Percentiles rank a stretch among this genome's conserved stretches.
Conservation (phyloP, 1,140 invertebrate species). For the Hormaphis cornu region DNA sequence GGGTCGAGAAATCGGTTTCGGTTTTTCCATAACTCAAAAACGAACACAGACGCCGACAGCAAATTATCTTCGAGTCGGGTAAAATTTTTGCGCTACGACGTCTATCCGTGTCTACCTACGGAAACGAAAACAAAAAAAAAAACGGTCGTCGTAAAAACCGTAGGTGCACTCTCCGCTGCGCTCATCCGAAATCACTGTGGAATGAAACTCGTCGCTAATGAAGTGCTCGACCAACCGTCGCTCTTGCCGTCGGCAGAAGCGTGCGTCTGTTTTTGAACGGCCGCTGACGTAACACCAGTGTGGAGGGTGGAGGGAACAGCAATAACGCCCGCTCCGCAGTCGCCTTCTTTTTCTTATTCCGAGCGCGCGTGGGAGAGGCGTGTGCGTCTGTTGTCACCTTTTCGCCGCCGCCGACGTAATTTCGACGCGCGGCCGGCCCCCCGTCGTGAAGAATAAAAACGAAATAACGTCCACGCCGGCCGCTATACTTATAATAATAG, state of each 20-base stretch:
- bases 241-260: not conserved
- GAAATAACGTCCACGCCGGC: slow-evolving; percentile 16
- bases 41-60: too few species aligned
- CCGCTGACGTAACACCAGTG: not conserved
- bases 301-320: too few species aligned
- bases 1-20: too few species aligned
- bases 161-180: not conserved
- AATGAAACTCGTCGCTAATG: too few species aligned
- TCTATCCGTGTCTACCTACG: not conserved
- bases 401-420: not conserved
- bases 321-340: too few species aligned
- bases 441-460: not conserved
- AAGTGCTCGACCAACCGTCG: too few species aligned
- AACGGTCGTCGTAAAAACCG: not conserved
- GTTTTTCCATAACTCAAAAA: too few species aligned
- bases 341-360: too few species aligned
- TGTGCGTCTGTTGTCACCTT: slow-evolving; percentile 8
- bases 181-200: too few species aligned
- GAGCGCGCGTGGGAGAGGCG: too few species aligned
- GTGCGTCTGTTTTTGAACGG: slow-evolving; percentile 26
- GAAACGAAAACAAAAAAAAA: not conserved
- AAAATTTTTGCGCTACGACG: not conserved
- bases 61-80: too few species aligned
- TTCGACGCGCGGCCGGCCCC: not conserved
- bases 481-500: too few species aligned